These are phyloP conservation scores for Pteruthius melanotis DNA, from an alignment of 2,113 vertebrate species.

Conservation along the genomic window DNA sequence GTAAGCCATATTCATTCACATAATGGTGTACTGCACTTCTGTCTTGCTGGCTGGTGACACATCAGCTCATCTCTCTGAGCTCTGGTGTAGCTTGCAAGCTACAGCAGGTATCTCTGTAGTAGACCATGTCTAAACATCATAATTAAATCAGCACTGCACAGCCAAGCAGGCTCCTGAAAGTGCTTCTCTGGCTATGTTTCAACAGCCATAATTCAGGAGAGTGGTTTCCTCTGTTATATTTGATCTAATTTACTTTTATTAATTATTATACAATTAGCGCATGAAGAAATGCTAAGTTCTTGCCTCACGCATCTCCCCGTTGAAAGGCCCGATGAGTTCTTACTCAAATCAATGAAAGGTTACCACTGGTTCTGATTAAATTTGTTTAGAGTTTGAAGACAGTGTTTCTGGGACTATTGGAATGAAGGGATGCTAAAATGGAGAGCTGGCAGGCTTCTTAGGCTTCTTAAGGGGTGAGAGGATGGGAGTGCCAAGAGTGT, in stretches of 20 bases:
- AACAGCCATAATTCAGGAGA: not conserved
- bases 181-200: slow-evolving; percentile 39
- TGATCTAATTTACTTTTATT: slow-evolving; percentile 45
- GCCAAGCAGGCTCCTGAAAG: not conserved
- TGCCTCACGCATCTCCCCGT: not conserved
- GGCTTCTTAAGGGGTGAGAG: not conserved
- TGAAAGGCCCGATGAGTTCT: not conserved
- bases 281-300: not conserved
- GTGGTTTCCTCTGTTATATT: slow-evolving; percentile 8
- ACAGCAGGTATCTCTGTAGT: not conserved
- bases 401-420: not conserved
- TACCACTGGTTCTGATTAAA: not conserved
- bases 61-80: not conserved
- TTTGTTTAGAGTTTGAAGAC: not conserved
- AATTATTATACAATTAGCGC: slow-evolving; percentile 1
- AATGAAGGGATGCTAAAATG: not conserved
- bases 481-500: not conserved
- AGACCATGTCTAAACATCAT: not conserved
- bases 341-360: not conserved
- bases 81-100: not conserved
- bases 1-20: not conserved
- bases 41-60: not conserved
- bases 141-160: slow-evolving; percentile 36
- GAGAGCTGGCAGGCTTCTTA: not conserved
- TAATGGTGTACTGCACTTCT: not conserved